phyloP scores from a whole-genome alignment of 2,113 vertebrate genomes.

The Poeciliopsis retropinna region DNA sequence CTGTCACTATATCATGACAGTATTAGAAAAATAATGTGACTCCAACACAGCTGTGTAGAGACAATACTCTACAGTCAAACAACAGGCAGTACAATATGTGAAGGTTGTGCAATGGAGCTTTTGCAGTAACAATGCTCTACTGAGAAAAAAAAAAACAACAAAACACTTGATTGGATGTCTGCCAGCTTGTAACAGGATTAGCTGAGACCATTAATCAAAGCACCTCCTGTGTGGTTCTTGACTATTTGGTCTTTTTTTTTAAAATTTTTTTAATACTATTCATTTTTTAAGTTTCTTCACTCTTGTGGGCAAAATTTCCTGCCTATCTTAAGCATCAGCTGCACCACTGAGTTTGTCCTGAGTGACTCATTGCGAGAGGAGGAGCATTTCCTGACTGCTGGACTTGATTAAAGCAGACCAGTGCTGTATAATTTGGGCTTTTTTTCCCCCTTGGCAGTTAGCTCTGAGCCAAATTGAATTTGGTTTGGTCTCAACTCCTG shows the following conservation, averaged over 20 bases:
- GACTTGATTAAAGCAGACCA: constrained; percentile 5
- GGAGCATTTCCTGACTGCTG: constrained; percentile 1
- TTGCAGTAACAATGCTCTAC: neutral
- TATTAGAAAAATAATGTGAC: neutral
- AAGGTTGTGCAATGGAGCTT: constrained; percentile 13
- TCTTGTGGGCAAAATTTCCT: neutral
- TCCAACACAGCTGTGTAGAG: neutral
- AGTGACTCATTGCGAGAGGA: neutral
- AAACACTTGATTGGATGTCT: neutral
- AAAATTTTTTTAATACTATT: no score
- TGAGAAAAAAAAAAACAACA: neutral
- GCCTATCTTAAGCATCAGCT: neutral
- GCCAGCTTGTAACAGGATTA: neutral
- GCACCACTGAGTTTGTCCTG: neutral
- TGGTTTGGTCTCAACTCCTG: constrained; percentile 6
- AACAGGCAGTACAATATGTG: neutral
- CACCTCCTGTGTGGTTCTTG: neutral
- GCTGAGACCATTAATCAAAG: neutral
- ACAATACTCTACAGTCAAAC: neutral
- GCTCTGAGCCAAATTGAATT: constrained; percentile 17
- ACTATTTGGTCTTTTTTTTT: neutral
- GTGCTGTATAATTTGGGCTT: neutral
- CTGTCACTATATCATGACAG: no score
- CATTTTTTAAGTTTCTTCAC: neutral
- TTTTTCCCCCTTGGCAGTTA: constrained; percentile 1